A percentile compares a stretch with the other conserved stretches of the same genome.
Conservation (phyloP, 2,888 invertebrate species). For the Drosophila barbarae region DNA sequence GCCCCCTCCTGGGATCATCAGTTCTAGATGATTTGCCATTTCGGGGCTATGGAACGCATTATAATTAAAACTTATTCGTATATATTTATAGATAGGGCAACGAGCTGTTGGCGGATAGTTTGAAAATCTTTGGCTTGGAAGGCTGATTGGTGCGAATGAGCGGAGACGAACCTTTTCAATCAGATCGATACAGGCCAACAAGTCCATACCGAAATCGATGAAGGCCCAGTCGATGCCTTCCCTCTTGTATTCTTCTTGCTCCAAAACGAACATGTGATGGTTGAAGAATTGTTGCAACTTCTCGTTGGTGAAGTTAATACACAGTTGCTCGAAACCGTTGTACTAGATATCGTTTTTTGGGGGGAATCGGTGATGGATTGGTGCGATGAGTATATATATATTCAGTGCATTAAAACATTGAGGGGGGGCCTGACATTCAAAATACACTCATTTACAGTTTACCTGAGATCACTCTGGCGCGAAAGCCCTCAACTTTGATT, state of each 20-base stretch:
- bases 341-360: conserved; percentile 82
- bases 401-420: conserved; percentile 21
- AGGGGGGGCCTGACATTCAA: conserved; percentile 33
- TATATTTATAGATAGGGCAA: conserved; percentile 40
- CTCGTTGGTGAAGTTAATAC: conserved; percentile 99
- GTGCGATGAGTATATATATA: conserved; percentile 48
- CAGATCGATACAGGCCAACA: conserved; percentile 98
- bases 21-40: conserved; percentile 61
- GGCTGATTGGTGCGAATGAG: conserved; percentile 15
- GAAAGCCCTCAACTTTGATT: conserved; percentile 14
- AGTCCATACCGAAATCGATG: conserved; percentile 99
- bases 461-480: conserved; percentile 25
- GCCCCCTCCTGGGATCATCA: conserved; percentile 53
- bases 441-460: conserved; percentile 33
- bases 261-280: conserved; percentile 99
- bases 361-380: conserved; percentile 30
- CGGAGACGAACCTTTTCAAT: conserved; percentile 91
- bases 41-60: conserved; percentile 5
- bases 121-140: conserved; percentile 11
- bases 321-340: conserved; percentile 99
- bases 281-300: conserved; percentile 99
- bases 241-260: conserved; percentile 98
- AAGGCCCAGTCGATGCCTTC: conserved; percentile 99
- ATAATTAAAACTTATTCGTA: conserved; percentile 44
- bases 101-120: conserved; percentile 34